Evolutionary conservation across 2,888 invertebrate species (phyloP), one percentile per base, ranked within the genome.

Genomic region (Orthonevra nobilis): DNA sequence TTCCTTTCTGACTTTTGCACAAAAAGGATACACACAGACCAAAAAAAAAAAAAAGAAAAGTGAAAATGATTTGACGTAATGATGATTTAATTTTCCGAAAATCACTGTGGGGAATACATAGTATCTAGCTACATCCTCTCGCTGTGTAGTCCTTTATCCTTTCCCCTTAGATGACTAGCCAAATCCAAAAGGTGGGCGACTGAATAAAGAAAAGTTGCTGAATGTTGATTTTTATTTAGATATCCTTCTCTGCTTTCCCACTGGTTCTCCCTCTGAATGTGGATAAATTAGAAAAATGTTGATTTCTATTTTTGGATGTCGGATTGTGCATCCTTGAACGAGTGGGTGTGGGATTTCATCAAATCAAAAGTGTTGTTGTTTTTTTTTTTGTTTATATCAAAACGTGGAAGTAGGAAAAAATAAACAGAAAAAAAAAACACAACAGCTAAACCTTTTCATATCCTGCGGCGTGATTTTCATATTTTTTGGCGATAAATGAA

Each of bases 51-150:
- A n/a, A n/a, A n/a, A n/a, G n/a, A 70, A 77, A 79, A 72, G 73
- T 61, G 79, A 79, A 79, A 79, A 79, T 73, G 79, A 79, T 79
- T 79, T 79, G 79, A 79, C 79, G 79, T 79, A 79, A 79, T 79
- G 79, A 79, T 79, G 79, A 79, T 79, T 79, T 79, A 79, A 79
- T 79, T 79, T 73, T 66, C 66, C 48, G 30, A 73, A 79, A 79
- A 79, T 79, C 66, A 79, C 79, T 79, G 66, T 61, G 34, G 79
- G 79, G 79, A 79, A 66, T 79, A 48, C 36, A 23, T 23, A 23
- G 23, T 5, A 23, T 23, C 23, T 23, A 5, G 3, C 23, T 23
- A 23, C 23, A 23, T 3, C 23, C 23, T 23, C 5, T 23, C 23
- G 3, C n/a, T n/a, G n/a, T n/a, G n/a, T n/a, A n/a, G 23, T 23